These are phyloP conservation scores for Osedax fenrisi DNA, from an alignment of 2,888 invertebrate genomes.

Conservation along the genomic window DNA sequence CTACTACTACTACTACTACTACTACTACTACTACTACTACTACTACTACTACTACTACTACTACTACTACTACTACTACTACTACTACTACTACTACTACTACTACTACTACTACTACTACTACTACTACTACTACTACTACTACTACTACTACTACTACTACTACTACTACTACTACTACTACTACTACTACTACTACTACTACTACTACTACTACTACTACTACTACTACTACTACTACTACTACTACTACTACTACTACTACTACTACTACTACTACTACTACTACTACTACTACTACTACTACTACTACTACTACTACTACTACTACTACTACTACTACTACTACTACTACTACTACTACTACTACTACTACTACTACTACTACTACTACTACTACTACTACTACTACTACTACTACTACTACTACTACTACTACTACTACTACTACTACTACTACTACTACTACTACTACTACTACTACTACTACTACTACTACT, in stretches of 20 bases:
- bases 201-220: background rate
- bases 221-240: background rate
- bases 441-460: slow-evolving; percentile 2
- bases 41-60: background rate
- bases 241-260: background rate
- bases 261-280: background rate
- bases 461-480: background rate
- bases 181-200: background rate
- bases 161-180: background rate
- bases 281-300: background rate
- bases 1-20: background rate
- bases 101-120: background rate
- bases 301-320: background rate
- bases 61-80: no score
- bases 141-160: background rate
- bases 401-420: no score
- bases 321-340: background rate
- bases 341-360: background rate
- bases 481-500: background rate
- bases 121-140: background rate
- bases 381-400: background rate
- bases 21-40: background rate
- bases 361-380: background rate
- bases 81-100: background rate
- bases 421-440: no score